Conservation (phyloP, 1,140 invertebrate species). For the Aporrectodea caliginosa region DNA sequence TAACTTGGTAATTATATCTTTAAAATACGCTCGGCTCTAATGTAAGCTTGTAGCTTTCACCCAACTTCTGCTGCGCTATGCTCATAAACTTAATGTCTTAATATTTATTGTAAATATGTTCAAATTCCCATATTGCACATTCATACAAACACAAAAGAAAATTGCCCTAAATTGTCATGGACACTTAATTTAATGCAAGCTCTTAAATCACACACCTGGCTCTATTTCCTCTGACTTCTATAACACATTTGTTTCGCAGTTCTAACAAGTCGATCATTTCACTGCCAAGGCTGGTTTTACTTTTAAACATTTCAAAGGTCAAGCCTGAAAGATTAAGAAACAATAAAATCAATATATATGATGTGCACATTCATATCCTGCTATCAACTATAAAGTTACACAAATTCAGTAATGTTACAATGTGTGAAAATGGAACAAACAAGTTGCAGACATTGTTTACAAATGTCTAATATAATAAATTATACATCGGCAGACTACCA, state of each 20-base stretch:
- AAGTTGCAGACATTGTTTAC: neutral
- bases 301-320: neutral
- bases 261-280: neutral
- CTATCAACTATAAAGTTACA: neutral
- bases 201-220: no score
- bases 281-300: no score
- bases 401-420: no score
- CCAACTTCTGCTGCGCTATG: no score
- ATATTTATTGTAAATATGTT: neutral
- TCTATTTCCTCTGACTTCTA: neutral
- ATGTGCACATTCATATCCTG: neutral
- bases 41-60: no score
- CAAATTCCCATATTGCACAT: neutral
- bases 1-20: neutral
- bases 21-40: no score
- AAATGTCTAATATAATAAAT: neutral
- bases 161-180: neutral
- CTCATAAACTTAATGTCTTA: neutral
- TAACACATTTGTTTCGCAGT: neutral
- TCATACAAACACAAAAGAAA: neutral
- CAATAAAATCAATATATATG: neutral
- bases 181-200: no score
- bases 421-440: no score
- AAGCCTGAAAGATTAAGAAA: neutral
- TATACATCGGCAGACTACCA: neutral